These are phyloP conservation scores for Zoroaster sp. DNA, from an alignment of 53 echinoderm and acorn worm genomes.

Conservation along the genomic window DNA sequence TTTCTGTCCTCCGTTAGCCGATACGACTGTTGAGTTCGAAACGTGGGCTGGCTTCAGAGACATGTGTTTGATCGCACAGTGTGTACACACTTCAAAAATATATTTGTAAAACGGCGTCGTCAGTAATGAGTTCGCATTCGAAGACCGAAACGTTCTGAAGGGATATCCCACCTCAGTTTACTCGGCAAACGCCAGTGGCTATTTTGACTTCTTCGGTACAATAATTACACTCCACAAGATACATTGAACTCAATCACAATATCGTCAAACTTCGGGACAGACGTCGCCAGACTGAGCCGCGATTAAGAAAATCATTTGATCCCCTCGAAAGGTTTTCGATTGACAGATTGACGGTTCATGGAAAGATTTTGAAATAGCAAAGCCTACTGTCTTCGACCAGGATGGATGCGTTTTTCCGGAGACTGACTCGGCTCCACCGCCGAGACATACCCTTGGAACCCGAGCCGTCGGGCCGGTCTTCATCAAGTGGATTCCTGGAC, in stretches of 20 bases:
- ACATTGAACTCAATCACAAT: not conserved
- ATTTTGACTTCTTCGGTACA: not conserved
- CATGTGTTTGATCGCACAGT: not conserved
- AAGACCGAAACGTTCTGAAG: not conserved
- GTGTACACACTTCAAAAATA: not conserved
- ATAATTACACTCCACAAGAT: not conserved
- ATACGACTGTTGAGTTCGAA: not conserved
- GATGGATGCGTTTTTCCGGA: conserved; percentile 70
- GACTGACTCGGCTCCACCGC: conserved; percentile 62
- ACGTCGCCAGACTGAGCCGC: not conserved
- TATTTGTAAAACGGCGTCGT: not conserved
- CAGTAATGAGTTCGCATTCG: not conserved
- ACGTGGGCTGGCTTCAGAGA: not conserved
- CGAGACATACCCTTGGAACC: conserved; percentile 43
- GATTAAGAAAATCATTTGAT: not conserved
- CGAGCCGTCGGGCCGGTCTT: not conserved
- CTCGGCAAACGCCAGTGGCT: not conserved
- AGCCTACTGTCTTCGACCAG: not conserved
- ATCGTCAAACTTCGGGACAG: not conserved
- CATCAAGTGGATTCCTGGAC: conserved; percentile 52
- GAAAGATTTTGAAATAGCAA: not conserved
- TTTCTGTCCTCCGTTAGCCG: no score
- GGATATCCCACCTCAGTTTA: not conserved
- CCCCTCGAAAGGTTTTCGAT: not conserved
- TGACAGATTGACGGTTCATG: not conserved